Percentiles rank a stretch among this genome's conserved stretches.
phyloP scores from a whole-genome alignment of 2,113 vertebrate species.

The Alligator sinensis region DNA sequence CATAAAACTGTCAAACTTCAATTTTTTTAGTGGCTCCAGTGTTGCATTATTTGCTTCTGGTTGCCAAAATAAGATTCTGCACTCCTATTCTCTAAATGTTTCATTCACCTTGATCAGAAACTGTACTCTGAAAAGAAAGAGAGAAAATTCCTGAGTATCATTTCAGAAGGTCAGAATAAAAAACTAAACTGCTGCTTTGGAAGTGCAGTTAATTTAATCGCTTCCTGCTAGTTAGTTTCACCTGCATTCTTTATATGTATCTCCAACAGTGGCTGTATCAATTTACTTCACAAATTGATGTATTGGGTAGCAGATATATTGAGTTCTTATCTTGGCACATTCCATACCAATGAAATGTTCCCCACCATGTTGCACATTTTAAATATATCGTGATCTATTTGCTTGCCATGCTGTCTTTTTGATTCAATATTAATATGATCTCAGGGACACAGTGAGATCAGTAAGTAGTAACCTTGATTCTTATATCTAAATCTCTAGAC shows the following conservation, averaged over 20 bases:
- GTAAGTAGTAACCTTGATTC: background rate
- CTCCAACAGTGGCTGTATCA: slow-evolving; percentile 5
- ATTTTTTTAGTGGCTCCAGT: background rate
- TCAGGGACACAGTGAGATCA: background rate
- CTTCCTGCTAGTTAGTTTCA: slow-evolving; percentile 36
- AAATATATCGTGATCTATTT: background rate
- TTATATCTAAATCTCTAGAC: background rate
- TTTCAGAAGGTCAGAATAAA: no score
- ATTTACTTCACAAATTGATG: background rate
- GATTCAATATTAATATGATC: background rate
- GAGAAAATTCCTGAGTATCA: slow-evolving; percentile 58
- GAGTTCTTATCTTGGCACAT: background rate
- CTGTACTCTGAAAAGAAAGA: slow-evolving; percentile 36
- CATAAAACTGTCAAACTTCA: background rate
- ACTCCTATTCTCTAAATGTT: slow-evolving; percentile 34
- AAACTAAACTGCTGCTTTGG: background rate
- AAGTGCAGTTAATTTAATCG: slow-evolving; percentile 53
- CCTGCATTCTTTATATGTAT: slow-evolving; percentile 40
- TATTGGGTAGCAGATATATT: background rate
- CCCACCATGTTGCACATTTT: background rate
- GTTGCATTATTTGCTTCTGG: background rate
- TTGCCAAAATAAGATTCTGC: slow-evolving; percentile 31
- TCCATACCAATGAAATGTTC: background rate
- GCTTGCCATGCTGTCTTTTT: background rate
- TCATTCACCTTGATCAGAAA: slow-evolving; percentile 45